These are phyloP conservation scores for Dipodomys stephensi DNA, from an alignment of 2,113 vertebrate species.

Conservation along the genomic window DNA sequence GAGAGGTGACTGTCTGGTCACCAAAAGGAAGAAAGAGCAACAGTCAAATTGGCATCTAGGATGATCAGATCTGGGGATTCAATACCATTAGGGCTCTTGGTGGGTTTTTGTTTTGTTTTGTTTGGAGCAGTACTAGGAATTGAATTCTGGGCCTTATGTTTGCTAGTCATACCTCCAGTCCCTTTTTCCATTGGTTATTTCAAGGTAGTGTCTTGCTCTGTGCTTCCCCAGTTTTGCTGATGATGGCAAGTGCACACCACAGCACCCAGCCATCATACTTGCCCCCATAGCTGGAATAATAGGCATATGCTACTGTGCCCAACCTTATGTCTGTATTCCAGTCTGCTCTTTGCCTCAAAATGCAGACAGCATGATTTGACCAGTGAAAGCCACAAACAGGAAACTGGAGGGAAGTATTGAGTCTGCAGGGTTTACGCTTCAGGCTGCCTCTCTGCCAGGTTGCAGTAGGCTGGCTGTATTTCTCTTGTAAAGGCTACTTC, in stretches of 20 bases:
- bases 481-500: neutral
- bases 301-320: neutral
- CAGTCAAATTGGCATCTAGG: neutral
- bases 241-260: too few relatives aligned
- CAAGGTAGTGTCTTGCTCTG: too few relatives aligned
- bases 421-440: neutral
- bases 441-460: neutral
- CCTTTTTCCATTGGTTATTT: too few relatives aligned
- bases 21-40: conserved; percentile 22
- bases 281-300: neutral
- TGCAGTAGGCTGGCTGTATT: neutral
- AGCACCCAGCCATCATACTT: too few relatives aligned
- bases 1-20: neutral
- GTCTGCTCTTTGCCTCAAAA: neutral
- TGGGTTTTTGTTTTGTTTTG: neutral
- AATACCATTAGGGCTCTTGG: neutral
- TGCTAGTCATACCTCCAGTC: too few relatives aligned
- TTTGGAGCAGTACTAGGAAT: too few relatives aligned
- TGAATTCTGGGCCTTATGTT: too few relatives aligned
- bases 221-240: too few relatives aligned
- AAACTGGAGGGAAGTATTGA: neutral
- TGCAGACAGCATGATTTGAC: neutral
- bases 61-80: neutral
- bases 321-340: neutral
- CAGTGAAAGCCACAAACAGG: neutral